phyloP scores from a whole-genome alignment of 1,140 invertebrate species.

The Drosophila willistoni region DNA sequence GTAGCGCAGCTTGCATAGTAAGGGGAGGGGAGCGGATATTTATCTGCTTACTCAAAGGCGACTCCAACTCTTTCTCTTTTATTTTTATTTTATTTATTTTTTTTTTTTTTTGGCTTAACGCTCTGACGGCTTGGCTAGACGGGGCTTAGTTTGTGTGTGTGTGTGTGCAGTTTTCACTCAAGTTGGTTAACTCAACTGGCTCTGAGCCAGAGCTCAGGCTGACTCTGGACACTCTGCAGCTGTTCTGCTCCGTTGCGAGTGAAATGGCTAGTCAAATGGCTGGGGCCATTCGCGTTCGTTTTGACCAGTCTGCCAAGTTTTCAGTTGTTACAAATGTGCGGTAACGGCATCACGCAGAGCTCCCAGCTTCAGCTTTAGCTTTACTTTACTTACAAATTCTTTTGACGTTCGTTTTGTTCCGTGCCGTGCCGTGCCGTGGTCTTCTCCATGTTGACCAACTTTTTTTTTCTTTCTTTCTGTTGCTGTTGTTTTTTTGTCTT shows the following conservation, averaged over 20 bases:
- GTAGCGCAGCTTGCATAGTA: constrained; percentile 23
- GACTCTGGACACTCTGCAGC: constrained; percentile 7
- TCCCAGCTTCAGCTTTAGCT: constrained; percentile 29
- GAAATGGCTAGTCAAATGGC: constrained; percentile 67
- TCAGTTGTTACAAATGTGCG: constrained; percentile 77
- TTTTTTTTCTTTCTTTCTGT: constrained; percentile 33
- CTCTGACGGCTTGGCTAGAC: constrained; percentile 32
- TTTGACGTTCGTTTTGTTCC: constrained; percentile 14
- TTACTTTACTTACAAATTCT: constrained; percentile 10
- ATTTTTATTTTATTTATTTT: constrained; percentile 4
- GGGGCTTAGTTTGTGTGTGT: constrained; percentile 23
- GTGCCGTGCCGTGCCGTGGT: neutral
- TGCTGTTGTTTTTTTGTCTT: constrained; percentile 25
- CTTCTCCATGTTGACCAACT: constrained; percentile 50
- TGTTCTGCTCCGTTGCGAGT: constrained; percentile 69
- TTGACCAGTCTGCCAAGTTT: constrained; percentile 58
- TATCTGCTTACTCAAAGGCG: constrained; percentile 10
- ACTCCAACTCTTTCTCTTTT: constrained; percentile 15
- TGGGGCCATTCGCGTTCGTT: constrained; percentile 33
- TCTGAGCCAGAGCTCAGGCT: constrained; percentile 3
- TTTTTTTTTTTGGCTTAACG: constrained; percentile 47
- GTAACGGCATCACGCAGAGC: constrained; percentile 72
- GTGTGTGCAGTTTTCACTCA: constrained; percentile 48
- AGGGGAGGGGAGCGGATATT: neutral
- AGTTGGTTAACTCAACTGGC: constrained; percentile 9